Percentiles rank a stretch among this genome's conserved stretches.
phyloP scores from a whole-genome alignment of 2,113 vertebrate species.

The Barnardius zonarius region DNA sequence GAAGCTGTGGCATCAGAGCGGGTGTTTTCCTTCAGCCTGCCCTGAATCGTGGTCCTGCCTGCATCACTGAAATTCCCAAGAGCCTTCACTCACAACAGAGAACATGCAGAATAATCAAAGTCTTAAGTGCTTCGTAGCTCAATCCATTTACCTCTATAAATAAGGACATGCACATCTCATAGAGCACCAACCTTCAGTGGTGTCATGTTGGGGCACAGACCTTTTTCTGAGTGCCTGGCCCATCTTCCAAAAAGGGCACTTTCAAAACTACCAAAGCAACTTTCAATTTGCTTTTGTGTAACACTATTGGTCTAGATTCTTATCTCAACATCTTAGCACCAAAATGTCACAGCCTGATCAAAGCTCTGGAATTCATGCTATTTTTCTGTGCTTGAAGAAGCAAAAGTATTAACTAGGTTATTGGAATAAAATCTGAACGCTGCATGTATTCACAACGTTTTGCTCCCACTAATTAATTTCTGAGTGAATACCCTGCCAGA shows the following conservation, averaged over 20 bases:
- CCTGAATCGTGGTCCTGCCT: background rate
- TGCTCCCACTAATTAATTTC: constrained; percentile 25
- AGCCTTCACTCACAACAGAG: background rate
- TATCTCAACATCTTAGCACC: background rate
- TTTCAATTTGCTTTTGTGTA: background rate
- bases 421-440: constrained; percentile 26
- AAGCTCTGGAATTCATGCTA: background rate
- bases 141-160: background rate
- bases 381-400: background rate
- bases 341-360: constrained; percentile 8
- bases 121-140: background rate
- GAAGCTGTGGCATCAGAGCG: background rate
- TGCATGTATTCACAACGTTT: background rate
- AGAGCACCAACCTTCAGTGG: background rate
- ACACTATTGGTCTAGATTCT: background rate
- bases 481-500: background rate
- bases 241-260: background rate
- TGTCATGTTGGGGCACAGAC: background rate
- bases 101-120: background rate
- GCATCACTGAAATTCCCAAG: background rate
- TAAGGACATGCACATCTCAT: background rate
- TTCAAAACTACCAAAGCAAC: background rate
- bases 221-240: background rate
- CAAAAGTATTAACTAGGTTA: background rate
- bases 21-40: background rate